phyloP scores from a whole-genome alignment of 2,797 vertebrate species.

The Spinus pinus region DNA sequence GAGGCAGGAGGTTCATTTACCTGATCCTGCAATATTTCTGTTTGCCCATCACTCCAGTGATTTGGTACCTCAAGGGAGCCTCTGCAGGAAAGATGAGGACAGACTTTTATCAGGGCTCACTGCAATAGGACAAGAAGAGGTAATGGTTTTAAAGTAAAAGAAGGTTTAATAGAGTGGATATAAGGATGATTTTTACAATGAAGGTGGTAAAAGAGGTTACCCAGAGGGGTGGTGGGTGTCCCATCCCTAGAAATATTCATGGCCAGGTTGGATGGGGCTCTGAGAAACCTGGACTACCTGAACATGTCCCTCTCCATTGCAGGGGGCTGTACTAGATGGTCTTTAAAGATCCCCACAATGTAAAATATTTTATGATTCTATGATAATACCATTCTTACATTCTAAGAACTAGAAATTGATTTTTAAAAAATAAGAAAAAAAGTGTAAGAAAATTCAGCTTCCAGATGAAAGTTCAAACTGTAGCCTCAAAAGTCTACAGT shows the following conservation, averaged over 20 bases:
- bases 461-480: background rate
- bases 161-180: background rate
- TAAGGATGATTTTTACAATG: background rate
- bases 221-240: background rate
- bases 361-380: background rate
- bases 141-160: background rate
- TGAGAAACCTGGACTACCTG: background rate
- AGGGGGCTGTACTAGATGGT: background rate
- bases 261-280: background rate
- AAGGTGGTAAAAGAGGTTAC: background rate
- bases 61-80: background rate
- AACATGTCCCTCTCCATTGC: background rate
- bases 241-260: background rate
- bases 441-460: background rate
- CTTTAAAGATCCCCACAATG: fast-evolving
- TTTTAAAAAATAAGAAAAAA: background rate
- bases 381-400: background rate
- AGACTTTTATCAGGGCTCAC: background rate
- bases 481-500: background rate
- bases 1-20: background rate
- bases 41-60: background rate
- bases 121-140: background rate
- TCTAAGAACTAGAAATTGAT: background rate
- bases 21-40: background rate
- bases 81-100: background rate